These are phyloP conservation scores for Diabrotica virgifera DNA, from an alignment of 1,140 invertebrate genomes.

Conservation along the genomic window DNA sequence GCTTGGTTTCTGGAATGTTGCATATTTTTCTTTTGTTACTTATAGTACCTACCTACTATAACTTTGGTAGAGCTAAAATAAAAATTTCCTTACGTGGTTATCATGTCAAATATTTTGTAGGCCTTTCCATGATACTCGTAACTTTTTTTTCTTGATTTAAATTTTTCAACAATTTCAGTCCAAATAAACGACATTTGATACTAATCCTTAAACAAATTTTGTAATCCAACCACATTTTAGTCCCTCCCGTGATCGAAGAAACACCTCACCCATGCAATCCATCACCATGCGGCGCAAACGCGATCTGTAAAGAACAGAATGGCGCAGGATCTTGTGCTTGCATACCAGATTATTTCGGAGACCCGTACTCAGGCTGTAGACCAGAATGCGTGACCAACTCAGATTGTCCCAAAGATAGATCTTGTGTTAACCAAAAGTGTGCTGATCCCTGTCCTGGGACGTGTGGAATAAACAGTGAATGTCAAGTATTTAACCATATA, in stretches of 20 bases:
- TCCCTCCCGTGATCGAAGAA: conserved; percentile 48
- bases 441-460: conserved; percentile 63
- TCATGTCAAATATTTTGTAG: too few species aligned
- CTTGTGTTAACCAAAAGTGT: conserved; percentile 65
- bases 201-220: conserved; percentile 10
- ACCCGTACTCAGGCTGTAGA: conserved; percentile 69
- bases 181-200: background rate
- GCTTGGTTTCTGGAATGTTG: too few species aligned
- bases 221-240: conserved; percentile 28
- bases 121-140: too few species aligned
- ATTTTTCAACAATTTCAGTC: background rate
- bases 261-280: conserved; percentile 56
- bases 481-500: conserved; percentile 66
- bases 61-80: too few species aligned
- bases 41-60: too few species aligned
- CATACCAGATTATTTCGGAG: conserved; percentile 66
- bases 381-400: conserved; percentile 71
- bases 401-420: conserved; percentile 61
- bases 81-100: too few species aligned
- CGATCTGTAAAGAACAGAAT: conserved; percentile 72
- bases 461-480: conserved; percentile 66
- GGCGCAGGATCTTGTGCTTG: conserved; percentile 69
- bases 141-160: too few species aligned
- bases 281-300: conserved; percentile 77
- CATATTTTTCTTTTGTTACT: too few species aligned